Percentiles rank a stretch among this genome's conserved stretches.
Evolutionary conservation across 1,140 invertebrate species (phyloP).

Genomic region (Reticulitermes speratus): DNA sequence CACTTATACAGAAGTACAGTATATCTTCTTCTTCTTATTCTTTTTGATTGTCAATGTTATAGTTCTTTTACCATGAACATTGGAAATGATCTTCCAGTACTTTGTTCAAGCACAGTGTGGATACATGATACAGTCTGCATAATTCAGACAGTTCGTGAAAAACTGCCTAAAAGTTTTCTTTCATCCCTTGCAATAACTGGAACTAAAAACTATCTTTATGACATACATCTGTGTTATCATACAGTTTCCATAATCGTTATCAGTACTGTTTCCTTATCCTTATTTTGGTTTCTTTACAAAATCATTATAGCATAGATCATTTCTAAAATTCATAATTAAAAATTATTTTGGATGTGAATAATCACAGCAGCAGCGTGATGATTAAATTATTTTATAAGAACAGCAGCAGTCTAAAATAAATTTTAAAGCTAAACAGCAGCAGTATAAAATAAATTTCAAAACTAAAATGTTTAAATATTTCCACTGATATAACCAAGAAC

Average conservation of each 20-base stretch:
- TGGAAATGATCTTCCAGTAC: background rate
- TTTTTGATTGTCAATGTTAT: background rate
- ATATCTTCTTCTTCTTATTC: background rate
- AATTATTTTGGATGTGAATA: background rate
- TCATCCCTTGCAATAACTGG: background rate
- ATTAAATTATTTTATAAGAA: no score
- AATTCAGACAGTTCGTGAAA: background rate
- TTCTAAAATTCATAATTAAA: background rate
- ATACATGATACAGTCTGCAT: background rate
- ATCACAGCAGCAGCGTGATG: background rate
- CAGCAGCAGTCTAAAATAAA: no score
- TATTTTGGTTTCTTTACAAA: background rate
- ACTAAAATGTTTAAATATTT: no score
- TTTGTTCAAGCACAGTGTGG: background rate
- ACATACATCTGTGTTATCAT: background rate
- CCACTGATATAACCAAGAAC: no score
- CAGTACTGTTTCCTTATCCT: background rate
- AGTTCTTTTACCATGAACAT: background rate
- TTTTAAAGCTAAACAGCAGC: no score
- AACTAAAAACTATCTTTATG: background rate
- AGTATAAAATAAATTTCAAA: no score
- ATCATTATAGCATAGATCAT: background rate
- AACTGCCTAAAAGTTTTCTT: background rate
- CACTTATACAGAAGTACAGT: background rate
- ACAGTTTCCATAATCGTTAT: background rate